These are phyloP conservation scores for Ellobium chinense DNA, from an alignment of 2,888 invertebrate genomes.

Conservation along the genomic window DNA sequence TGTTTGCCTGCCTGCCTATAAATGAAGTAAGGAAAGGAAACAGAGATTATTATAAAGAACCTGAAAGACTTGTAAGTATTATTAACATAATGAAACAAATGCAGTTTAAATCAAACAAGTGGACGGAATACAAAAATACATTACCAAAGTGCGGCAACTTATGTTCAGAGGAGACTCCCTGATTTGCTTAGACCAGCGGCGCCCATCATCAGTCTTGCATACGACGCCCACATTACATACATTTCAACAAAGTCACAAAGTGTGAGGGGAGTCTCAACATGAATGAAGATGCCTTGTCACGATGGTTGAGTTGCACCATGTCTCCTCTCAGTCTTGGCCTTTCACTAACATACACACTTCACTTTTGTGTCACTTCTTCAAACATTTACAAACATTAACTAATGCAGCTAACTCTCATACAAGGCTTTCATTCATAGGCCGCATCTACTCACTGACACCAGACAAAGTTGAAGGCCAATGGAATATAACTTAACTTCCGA, in stretches of 20 bases:
- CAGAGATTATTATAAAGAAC: slow-evolving; percentile 13
- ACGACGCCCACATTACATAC: too few relatives aligned
- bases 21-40: slow-evolving; percentile 47
- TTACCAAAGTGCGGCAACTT: background rate
- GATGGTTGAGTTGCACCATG: background rate
- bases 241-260: too few relatives aligned
- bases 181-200: too few relatives aligned
- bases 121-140: background rate
- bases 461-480: too few relatives aligned
- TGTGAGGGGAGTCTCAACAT: too few relatives aligned
- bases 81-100: background rate
- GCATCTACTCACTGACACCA: too few relatives aligned
- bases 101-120: background rate
- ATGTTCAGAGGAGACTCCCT: too few relatives aligned
- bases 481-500: too few relatives aligned
- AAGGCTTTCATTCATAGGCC: slow-evolving; percentile 11
- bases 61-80: slow-evolving; percentile 1
- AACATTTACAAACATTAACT: background rate
- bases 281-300: background rate
- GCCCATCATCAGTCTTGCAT: too few relatives aligned
- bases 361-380: too few relatives aligned
- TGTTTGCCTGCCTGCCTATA: slow-evolving; percentile 45
- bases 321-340: too few relatives aligned
- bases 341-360: too few relatives aligned
- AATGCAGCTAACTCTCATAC: background rate